These are phyloP conservation scores for Diadema setosum DNA, from an alignment of 35 echinoderm and acorn worm genomes.

Conservation along the genomic window DNA sequence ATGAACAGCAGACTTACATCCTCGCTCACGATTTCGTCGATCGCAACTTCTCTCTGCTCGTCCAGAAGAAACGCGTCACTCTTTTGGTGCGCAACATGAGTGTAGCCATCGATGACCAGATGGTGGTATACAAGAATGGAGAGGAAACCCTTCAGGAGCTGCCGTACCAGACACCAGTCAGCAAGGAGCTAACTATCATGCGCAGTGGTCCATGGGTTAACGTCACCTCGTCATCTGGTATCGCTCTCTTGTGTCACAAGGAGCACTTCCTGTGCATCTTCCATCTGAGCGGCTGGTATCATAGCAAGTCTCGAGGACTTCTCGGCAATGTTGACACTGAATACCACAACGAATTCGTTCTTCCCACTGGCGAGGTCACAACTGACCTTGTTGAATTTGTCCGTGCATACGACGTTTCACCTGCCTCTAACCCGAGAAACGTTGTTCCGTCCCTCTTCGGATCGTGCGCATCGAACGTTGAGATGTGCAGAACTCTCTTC, in stretches of 20 bases:
- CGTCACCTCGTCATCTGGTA: slow-evolving; percentile 71
- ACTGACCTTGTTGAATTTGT: slow-evolving; percentile 48
- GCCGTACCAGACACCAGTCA: slow-evolving; percentile 50
- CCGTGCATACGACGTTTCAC: slow-evolving; percentile 75
- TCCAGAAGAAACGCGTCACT: slow-evolving; percentile 46
- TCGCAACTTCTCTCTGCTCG: slow-evolving; percentile 85
- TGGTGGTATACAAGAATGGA: slow-evolving; percentile 63
- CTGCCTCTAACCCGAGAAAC: slow-evolving; percentile 20
- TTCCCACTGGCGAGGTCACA: slow-evolving; percentile 61
- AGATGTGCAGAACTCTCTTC: slow-evolving; percentile 47
- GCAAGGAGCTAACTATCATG: slow-evolving; percentile 42
- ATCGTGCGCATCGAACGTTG: not conserved
- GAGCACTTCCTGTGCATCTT: slow-evolving; percentile 58
- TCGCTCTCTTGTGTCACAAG: slow-evolving; percentile 57
- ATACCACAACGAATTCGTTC: slow-evolving; percentile 44
- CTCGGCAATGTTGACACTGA: slow-evolving; percentile 77
- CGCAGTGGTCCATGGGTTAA: slow-evolving; percentile 83
- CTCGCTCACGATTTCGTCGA: slow-evolving; percentile 90
- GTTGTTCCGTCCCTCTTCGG: not conserved
- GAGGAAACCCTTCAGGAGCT: slow-evolving; percentile 17
- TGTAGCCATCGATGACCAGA: slow-evolving; percentile 24
- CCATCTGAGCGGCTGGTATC: slow-evolving; percentile 88
- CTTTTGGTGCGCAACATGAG: slow-evolving; percentile 21
- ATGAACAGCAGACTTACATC: slow-evolving; percentile 59
- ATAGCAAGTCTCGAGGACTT: slow-evolving; percentile 87